Evolutionary conservation across 1,140 invertebrate genomes (phyloP), one percentile per base, ranked within the genome.

Genomic region (Diorhabda elongata): DNA sequence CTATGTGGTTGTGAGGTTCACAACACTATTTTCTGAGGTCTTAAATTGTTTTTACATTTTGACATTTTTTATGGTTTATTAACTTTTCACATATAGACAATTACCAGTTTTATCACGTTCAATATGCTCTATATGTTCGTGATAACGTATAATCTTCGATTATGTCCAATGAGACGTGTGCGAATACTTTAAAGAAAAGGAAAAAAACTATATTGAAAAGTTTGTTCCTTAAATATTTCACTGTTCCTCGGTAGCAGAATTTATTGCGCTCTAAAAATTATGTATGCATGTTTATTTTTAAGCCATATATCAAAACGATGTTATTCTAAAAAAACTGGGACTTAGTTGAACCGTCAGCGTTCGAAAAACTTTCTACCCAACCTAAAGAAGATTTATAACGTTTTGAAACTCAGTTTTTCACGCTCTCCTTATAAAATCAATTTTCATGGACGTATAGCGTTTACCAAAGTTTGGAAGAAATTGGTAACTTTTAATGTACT

Each of bases 291-390:
- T 69, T 68, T 67, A 66, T 67, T 67, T 67, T 63, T 45, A 61
- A 47, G 67, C 68, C 58, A 72, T 72, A 72, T 72, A 68, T 72
- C 65, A 74, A 74, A 69, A 66, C 67, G 66, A 71, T 68, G 67
- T 71, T 71, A 71, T 61, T 71, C 72, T 57, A 71, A 74, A 52
- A 52, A 71, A 74, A 71, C 44, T 57, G 62, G 71, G 71, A 69
- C 64, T 71, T 69, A 71, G 70, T 74, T 74, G 64, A 74, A 65
- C 59, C 68, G 70, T 74, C 70, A 69, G 72, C 72, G 72, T 71
- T 69, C 56, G 70, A 42, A 71, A 26, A 74, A 74, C 47, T 66
- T 72, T 74, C 62, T 66, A 5, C 5, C 72, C 42, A 64, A 63
- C 71, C 67, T 47, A 61, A 61, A 42, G 63, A 74, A 71, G 72